Evolutionary conservation across 2,888 invertebrate genomes (phyloP).

Genomic region (Drosophila infuscata): DNA sequence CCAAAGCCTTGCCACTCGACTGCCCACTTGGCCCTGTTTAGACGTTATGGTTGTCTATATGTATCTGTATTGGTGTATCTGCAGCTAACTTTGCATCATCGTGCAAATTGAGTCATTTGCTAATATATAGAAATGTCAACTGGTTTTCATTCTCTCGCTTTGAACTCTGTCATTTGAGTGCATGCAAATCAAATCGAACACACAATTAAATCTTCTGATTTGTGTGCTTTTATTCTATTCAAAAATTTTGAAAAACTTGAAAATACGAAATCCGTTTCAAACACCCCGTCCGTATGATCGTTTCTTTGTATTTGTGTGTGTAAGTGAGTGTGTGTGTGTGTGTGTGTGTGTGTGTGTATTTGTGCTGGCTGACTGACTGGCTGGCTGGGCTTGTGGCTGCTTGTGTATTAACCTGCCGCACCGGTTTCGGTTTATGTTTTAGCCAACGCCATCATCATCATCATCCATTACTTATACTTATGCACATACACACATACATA

Average conservation of each 20-base stretch:
- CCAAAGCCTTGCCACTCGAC: conserved; percentile 61
- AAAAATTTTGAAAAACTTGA: conserved; percentile 31
- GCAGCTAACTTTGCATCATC: conserved; percentile 7
- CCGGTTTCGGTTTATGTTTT: conserved; percentile 83
- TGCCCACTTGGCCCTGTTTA: conserved; percentile 53
- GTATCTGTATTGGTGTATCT: neutral
- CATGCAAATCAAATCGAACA: conserved; percentile 19
- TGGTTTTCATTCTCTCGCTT: conserved; percentile 15
- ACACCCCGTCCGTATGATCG: conserved; percentile 7
- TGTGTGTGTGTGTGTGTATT: conserved; percentile 19
- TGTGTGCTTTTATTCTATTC: conserved; percentile 19
- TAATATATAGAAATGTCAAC: conserved; percentile 27
- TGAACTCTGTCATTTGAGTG: conserved; percentile 58
- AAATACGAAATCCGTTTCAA: conserved; percentile 35
- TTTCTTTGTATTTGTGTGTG: conserved; percentile 14
- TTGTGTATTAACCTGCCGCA: conserved; percentile 81
- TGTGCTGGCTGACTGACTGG: conserved; percentile 12
- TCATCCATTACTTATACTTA: conserved; percentile 61
- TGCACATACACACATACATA: conserved; percentile 5
- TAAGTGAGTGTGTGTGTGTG: conserved; percentile 3
- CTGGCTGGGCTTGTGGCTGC: conserved; percentile 30
- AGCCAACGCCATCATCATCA: conserved; percentile 72
- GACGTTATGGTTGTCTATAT: conserved; percentile 1
- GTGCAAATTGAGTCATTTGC: conserved; percentile 55
- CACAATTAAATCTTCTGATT: conserved; percentile 11